Conservation (phyloP, 2,888 invertebrate genomes). For the Fragum sueziense region DNA sequence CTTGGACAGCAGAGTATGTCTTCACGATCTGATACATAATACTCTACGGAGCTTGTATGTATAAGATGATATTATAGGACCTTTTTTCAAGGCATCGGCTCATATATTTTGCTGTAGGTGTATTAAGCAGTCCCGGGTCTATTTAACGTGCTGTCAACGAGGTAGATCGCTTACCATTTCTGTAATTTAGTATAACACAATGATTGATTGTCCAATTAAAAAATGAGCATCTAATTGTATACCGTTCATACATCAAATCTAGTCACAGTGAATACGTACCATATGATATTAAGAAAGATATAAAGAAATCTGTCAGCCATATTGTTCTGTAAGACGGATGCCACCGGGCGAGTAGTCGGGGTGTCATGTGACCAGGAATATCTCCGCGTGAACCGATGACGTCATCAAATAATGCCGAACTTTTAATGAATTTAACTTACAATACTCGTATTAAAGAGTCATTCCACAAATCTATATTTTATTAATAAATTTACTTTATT, state of each 20-base stretch:
- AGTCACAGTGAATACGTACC: not conserved
- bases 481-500: no score
- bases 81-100: no score
- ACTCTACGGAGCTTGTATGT: no score
- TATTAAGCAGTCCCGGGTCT: no score
- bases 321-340: constrained; percentile 6
- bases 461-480: no score
- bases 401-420: not conserved
- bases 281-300: constrained; percentile 17
- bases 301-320: not conserved
- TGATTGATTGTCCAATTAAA: constrained; percentile 19
- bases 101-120: no score
- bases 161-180: not conserved
- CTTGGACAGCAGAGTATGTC: no score
- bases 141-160: not conserved
- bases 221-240: constrained; percentile 1
- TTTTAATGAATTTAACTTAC: no score
- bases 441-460: no score
- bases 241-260: constrained; percentile 11
- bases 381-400: constrained; percentile 5
- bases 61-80: no score
- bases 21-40: no score
- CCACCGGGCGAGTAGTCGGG: constrained; percentile 4
- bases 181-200: not conserved
- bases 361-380: not conserved